Base-by-base conservation (phyloP, 2,797 vertebrate genomes). In the Melanotaenia nigrans region DNA sequence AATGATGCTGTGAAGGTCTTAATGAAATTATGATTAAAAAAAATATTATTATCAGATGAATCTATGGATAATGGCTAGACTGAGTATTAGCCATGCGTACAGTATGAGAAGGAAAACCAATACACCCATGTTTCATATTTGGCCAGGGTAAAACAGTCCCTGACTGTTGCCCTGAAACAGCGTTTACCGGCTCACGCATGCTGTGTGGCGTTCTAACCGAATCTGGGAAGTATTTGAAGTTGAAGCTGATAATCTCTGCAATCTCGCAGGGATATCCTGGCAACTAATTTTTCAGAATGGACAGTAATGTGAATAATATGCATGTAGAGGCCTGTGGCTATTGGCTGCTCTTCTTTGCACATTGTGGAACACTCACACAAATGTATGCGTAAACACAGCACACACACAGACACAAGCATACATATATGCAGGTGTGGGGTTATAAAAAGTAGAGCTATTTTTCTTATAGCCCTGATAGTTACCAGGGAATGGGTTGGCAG, bases 241-340 rank as follows among this genome's bases (percentile, higher is more conserved):
- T 84, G 84, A 91, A 75, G 71, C 86, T 74, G 80, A 83, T 93
- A 94, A 94, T 94, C 92, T 92, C 70, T 84, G 81, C 84, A 87
- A 93, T 93, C 90, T 92, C 89, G 90, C 88, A 92, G 87, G 92
- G 91, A 94, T 93, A 94, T 94, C 93, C 92, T 92, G 91, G 88
- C 79, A 90, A 91, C 91, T 93, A 92, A 92, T 94, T 95, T 93
- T 94, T 83, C 36, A 84, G 86, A 94, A 93, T 94, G 81, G 89
- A 89, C 88, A 85, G 83, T 92, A 92, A 93, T 92, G 92, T 94
- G 90, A 94, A 94, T 93, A 92, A 93, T 92, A 91, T 94, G 92
- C 71, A 84, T 87, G 79, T 30, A 76, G 68, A 81, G 65, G 79
- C 87, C 84, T 25, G 18, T 73, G 83, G 89, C 80, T 62, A 25